phyloP scores from a whole-genome alignment of 1,140 invertebrate species.

The Rhizoglyphus robini region DNA sequence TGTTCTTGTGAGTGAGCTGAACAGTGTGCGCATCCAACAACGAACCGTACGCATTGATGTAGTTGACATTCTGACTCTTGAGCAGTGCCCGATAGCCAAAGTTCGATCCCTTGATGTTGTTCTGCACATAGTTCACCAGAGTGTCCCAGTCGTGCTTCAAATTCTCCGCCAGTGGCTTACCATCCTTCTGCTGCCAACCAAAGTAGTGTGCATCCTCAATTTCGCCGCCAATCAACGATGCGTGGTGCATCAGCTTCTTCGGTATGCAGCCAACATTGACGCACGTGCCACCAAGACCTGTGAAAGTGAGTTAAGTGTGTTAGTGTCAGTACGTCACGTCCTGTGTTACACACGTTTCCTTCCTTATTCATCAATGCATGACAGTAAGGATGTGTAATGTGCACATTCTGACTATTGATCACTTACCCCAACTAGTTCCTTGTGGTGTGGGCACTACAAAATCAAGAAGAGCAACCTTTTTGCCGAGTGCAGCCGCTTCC shows the following conservation, averaged over 20 bases:
- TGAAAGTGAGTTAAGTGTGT: too few relatives aligned
- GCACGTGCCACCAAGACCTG: too few relatives aligned
- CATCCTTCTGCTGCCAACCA: slow-evolving; percentile 20
- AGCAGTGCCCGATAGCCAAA: too few relatives aligned
- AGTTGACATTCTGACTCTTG: too few relatives aligned
- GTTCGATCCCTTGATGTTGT: slow-evolving; percentile 77
- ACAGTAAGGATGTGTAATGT: too few relatives aligned
- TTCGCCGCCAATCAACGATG: slow-evolving; percentile 65
- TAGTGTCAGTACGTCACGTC: too few relatives aligned
- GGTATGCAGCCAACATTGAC: slow-evolving; percentile 97
- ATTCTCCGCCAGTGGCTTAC: slow-evolving; percentile 3
- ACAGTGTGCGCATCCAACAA: slow-evolving; percentile 69
- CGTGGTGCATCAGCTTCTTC: too few relatives aligned
- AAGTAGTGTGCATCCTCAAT: slow-evolving; percentile 55
- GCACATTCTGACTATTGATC: too few relatives aligned
- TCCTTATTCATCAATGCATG: too few relatives aligned
- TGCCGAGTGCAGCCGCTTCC: slow-evolving; percentile 56
- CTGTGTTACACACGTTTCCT: too few relatives aligned
- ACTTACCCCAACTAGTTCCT: slow-evolving; percentile 72
- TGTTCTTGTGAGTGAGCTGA: slow-evolving; percentile 31
- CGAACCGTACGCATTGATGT: slow-evolving; percentile 71
- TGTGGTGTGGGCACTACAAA: too few relatives aligned
- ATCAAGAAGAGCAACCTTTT: slow-evolving; percentile 80
- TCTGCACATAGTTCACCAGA: slow-evolving; percentile 58
- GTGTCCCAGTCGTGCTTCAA: too few relatives aligned